Base-by-base conservation (phyloP, 1,140 invertebrate species). In the Aphelenchoides fujianensis region DNA sequence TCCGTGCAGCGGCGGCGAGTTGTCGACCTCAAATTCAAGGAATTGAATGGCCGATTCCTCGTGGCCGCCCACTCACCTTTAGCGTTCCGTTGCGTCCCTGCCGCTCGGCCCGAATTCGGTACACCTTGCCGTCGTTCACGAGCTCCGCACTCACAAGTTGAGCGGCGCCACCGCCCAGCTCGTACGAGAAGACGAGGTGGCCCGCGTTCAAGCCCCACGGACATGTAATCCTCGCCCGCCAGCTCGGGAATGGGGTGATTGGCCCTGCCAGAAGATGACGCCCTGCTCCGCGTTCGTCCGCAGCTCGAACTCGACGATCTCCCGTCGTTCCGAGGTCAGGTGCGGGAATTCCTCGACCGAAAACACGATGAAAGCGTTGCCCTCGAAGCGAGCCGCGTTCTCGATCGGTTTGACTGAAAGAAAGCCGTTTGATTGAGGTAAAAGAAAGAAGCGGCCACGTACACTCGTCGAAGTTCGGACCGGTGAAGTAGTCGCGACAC, bases 261-360 rank as follows among this genome's bases (percentile, higher is more conserved):
- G 92, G 16, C 92, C 91, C 83, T 95, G 92, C 90, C 92, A 97
- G 66, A 97, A 88, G 0, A 97, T 87, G 0, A 97, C 74, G 2
- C 93, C 94, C 80, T 94, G 89, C 0, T 88, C 85, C 71, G 89
- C 87, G 27, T 87, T 89, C 0, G 94, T 95, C 2, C 90, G 90
- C 78, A 97, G 90, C 74, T 91, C 90, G 32, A 96, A 86, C 1
- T 89, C 89, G 19, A 95, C 89, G 74, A 90, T 89, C 74, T 90
- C 88, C 78, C 86, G 86, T 36, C 87, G 75, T 34, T 84, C 87
- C 48, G 87, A 86, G 68, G 83, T 85, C 5, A 85, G 86, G 77
- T 91, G 91, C 1, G 88, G 88, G 74, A 93, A 88, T 66, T 91
- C 86, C 52, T 85, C 85, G 62, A 86, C 88, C 34, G 88, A 89